phyloP scores from a whole-genome alignment of 2,113 vertebrate species.

The Nothobranchius kuhntae region DNA sequence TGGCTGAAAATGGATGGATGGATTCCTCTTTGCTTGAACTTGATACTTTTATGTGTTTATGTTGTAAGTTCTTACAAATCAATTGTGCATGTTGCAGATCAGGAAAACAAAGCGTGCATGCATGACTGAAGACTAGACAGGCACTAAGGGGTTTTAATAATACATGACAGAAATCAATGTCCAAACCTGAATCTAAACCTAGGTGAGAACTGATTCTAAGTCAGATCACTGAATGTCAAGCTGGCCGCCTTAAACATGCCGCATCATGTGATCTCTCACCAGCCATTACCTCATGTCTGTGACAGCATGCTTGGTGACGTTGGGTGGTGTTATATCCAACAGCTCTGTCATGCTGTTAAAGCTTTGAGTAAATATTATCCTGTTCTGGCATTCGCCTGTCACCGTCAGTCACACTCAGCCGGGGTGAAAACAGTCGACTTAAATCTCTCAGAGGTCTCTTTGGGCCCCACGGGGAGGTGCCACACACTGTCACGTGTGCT shows the following conservation, averaged over 20 bases:
- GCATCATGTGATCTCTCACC: slow-evolving; percentile 9
- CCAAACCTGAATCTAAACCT: neutral
- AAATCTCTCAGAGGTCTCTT: slow-evolving; percentile 25
- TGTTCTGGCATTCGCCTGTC: slow-evolving; percentile 41
- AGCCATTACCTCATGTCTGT: slow-evolving; percentile 32
- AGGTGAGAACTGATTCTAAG: slow-evolving; percentile 1
- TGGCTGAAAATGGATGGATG: no score
- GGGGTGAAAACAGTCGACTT: slow-evolving; percentile 18
- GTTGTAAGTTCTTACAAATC: neutral
- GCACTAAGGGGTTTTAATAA: no score
- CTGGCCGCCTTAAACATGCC: neutral
- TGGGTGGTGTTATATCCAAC: slow-evolving; percentile 23
- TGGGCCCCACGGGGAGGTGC: neutral
- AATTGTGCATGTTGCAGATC: neutral
- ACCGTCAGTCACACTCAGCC: slow-evolving; percentile 41
- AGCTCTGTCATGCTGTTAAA: slow-evolving; percentile 34
- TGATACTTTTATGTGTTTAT: no score
- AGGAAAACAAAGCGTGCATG: neutral
- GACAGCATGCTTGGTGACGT: slow-evolving; percentile 16
- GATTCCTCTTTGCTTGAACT: no score
- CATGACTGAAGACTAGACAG: neutral
- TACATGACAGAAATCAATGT: neutral
- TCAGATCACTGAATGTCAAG: neutral
- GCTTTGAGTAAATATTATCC: slow-evolving; percentile 43
- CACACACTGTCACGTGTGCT: neutral